phyloP scores from a whole-genome alignment of 2,797 vertebrate species.

The Trematomus bernacchii region DNA sequence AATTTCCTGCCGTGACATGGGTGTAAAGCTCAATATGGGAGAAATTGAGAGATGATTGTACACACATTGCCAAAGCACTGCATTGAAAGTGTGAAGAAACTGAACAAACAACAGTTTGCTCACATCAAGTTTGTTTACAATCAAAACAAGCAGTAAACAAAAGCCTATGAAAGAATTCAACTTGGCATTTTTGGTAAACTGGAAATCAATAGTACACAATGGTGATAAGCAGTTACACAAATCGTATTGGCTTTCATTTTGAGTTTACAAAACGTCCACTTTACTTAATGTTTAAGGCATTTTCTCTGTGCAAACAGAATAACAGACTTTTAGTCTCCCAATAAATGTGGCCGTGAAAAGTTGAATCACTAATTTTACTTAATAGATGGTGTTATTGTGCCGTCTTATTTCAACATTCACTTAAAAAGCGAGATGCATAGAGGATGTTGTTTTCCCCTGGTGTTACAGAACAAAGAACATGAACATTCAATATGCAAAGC shows the following conservation, averaged over 20 bases:
- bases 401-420: conserved; percentile 7
- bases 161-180: neutral
- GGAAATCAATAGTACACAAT: conserved; percentile 2
- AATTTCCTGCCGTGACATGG: conserved; percentile 69
- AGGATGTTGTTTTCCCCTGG: conserved; percentile 4
- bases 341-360: conserved; percentile 1
- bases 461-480: conserved; percentile 29
- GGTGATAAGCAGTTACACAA: neutral
- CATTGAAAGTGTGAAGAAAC: conserved; percentile 32
- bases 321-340: neutral
- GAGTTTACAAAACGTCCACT: neutral
- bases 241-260: conserved; percentile 4
- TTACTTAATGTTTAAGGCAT: neutral
- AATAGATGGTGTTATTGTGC: neutral
- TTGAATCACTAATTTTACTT: neutral
- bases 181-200: neutral
- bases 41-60: conserved; percentile 72
- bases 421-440: conserved; percentile 1
- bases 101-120: conserved; percentile 23
- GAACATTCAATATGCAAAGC: conserved; percentile 6
- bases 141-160: neutral
- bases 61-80: conserved; percentile 15
- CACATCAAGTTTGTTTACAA: conserved; percentile 37
- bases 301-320: neutral
- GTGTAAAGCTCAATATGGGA: conserved; percentile 62